These are phyloP conservation scores for Siphamia tubifer DNA, from an alignment of 2,113 vertebrate genomes.

Conservation along the genomic window DNA sequence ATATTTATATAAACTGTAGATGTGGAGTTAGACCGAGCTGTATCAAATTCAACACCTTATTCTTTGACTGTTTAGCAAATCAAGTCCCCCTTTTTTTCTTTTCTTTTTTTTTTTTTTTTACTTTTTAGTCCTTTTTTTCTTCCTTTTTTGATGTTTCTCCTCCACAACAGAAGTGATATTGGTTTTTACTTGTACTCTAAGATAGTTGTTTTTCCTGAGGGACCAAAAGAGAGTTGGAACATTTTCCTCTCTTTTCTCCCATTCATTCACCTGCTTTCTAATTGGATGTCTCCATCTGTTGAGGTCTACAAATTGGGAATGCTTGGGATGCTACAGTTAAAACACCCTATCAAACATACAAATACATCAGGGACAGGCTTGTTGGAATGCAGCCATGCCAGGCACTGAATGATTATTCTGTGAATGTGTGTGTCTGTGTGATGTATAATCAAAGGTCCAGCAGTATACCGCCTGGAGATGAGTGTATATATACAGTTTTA, in stretches of 20 bases:
- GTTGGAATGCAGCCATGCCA: slow-evolving; percentile 45
- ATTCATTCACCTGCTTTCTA: slow-evolving; percentile 61
- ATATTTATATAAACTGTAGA: slow-evolving; percentile 67
- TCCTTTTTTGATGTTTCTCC: slow-evolving; percentile 5
- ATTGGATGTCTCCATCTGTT: slow-evolving; percentile 77
- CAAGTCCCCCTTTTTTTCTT: slow-evolving; percentile 8
- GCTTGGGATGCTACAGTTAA: slow-evolving; percentile 60
- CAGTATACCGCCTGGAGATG: slow-evolving; percentile 49
- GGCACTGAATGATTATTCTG: slow-evolving; percentile 17
- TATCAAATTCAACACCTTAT: slow-evolving; percentile 26
- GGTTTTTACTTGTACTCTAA: slow-evolving; percentile 44
- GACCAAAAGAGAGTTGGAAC: slow-evolving; percentile 39
- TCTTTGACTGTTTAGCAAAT: slow-evolving; percentile 40
- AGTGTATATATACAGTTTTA: slow-evolving; percentile 39
- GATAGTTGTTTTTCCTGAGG: slow-evolving; percentile 44
- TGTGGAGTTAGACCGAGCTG: slow-evolving; percentile 31
- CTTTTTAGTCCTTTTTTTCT: neutral
- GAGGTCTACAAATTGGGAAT: slow-evolving; percentile 59
- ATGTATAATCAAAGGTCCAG: slow-evolving; percentile 56
- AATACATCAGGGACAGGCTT: slow-evolving; percentile 53
- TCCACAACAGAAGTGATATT: slow-evolving; percentile 16
- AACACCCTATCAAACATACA: slow-evolving; percentile 67
- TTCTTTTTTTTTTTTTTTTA: neutral
- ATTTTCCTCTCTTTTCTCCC: slow-evolving; percentile 40
- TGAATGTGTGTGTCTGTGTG: slow-evolving; percentile 26